These are phyloP conservation scores for Zygaena filipendulae DNA, from an alignment of 2,888 invertebrate genomes.

Conservation along the genomic window DNA sequence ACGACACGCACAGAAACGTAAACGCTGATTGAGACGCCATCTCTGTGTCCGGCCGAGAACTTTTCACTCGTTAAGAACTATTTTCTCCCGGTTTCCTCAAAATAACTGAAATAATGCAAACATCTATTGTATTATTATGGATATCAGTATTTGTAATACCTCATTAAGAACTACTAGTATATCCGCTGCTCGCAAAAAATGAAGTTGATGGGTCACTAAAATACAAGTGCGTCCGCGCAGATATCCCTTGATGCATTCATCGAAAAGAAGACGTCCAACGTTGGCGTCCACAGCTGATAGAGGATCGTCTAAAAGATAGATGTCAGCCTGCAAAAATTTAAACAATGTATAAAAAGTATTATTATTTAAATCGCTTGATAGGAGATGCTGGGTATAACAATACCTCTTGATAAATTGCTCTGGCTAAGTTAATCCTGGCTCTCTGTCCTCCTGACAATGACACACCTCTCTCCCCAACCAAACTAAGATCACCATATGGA, in stretches of 20 bases:
- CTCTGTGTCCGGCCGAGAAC: no score
- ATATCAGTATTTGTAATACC: no score
- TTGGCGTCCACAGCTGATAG: constrained; percentile 84
- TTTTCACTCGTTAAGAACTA: no score
- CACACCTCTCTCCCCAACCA: constrained; percentile 85
- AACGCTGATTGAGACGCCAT: no score
- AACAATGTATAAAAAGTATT: neutral
- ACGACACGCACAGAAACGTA: no score
- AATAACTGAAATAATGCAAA: no score
- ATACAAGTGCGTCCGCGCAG: constrained; percentile 76
- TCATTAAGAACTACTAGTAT: constrained; percentile 67
- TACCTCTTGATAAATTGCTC: constrained; percentile 81
- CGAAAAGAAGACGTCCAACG: constrained; percentile 80
- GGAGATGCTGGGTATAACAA: no score
- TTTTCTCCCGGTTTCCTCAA: no score
- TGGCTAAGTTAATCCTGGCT: constrained; percentile 82
- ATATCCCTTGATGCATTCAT: constrained; percentile 75
- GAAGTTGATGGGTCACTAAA: constrained; percentile 88
- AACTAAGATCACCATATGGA: constrained; percentile 79
- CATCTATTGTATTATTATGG: no score
- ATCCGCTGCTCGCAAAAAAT: constrained; percentile 60
- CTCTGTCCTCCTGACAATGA: constrained; percentile 87
- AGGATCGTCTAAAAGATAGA: constrained; percentile 85
- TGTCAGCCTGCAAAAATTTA: constrained; percentile 68
- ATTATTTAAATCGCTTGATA: no score